A percentile compares a stretch with the other conserved stretches of the same genome.
phyloP scores from a whole-genome alignment of 2,888 invertebrate genomes.

The Tipula helvola region DNA sequence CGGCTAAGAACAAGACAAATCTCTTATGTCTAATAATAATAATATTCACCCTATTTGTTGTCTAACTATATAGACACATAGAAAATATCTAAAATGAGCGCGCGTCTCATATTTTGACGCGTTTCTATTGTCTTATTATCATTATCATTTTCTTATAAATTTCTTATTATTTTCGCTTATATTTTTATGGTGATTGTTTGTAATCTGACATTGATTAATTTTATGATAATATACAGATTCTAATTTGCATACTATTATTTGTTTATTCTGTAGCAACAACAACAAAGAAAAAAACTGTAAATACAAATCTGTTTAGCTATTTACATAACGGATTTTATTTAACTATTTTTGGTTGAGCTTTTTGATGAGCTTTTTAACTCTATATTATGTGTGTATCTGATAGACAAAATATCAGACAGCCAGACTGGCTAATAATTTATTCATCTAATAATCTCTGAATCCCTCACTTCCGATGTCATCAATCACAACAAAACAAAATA shows the following conservation, averaged over 20 bases:
- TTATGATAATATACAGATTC: constrained; percentile 4
- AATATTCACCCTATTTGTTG: neutral
- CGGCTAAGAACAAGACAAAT: neutral
- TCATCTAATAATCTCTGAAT: neutral
- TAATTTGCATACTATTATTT: neutral
- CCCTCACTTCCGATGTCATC: neutral
- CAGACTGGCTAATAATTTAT: neutral
- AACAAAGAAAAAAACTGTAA: neutral
- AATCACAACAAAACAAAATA: too few species aligned
- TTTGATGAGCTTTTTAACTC: neutral
- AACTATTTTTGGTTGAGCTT: neutral
- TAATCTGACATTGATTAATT: neutral
- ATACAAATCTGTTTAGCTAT: neutral
- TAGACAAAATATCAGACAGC: neutral
- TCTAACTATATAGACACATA: neutral
- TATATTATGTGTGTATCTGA: neutral
- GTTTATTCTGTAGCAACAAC: neutral
- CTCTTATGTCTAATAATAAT: neutral
- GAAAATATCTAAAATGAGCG: neutral
- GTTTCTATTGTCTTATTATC: neutral
- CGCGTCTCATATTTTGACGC: neutral
- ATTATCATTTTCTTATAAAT: neutral
- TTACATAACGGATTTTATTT: neutral
- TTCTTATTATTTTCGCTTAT: neutral
- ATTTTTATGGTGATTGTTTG: neutral